A percentile compares a stretch with the other conserved stretches of the same genome.
Conservation (phyloP, 2,888 invertebrate genomes). For the Orchestes rusci region DNA sequence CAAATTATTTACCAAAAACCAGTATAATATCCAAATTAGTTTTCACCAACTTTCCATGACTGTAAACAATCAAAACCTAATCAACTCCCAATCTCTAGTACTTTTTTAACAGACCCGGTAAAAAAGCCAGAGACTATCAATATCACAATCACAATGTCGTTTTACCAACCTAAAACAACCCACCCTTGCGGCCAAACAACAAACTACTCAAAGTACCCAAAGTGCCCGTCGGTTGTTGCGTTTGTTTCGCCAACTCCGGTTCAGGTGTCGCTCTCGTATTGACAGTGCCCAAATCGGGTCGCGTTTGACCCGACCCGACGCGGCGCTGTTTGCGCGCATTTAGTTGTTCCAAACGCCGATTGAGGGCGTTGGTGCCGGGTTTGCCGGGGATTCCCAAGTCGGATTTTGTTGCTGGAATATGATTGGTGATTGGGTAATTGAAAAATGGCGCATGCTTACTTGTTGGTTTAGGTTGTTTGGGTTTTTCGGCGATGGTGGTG, state of each 20-base stretch:
- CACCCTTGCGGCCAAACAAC: constrained; percentile 80
- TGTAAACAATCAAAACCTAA: no score
- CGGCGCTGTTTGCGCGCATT: constrained; percentile 47
- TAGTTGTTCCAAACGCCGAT: constrained; percentile 45
- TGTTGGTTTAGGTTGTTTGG: constrained; percentile 14
- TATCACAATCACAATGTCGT: no score
- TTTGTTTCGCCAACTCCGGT: constrained; percentile 26
- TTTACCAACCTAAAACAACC: constrained; percentile 71
- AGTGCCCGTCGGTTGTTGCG: constrained; percentile 34
- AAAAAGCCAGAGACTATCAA: no score
- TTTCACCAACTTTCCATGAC: no score
- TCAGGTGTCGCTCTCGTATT: constrained; percentile 31
- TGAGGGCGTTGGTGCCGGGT: constrained; percentile 52
- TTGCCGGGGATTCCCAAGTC: constrained; percentile 54
- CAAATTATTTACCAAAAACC: no score
- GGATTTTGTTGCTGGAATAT: no score
- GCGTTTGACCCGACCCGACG: constrained; percentile 48
- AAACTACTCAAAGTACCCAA: constrained; percentile 73
- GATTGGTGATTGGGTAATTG: no score
- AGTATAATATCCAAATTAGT: no score
- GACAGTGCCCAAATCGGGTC: constrained; percentile 56
- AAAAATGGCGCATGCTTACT: no score
- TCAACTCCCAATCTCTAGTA: no score
- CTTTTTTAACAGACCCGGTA: no score
- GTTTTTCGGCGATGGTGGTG: constrained; percentile 28